phyloP scores from a whole-genome alignment of 2,113 vertebrate genomes.

The Axis porcinus region DNA sequence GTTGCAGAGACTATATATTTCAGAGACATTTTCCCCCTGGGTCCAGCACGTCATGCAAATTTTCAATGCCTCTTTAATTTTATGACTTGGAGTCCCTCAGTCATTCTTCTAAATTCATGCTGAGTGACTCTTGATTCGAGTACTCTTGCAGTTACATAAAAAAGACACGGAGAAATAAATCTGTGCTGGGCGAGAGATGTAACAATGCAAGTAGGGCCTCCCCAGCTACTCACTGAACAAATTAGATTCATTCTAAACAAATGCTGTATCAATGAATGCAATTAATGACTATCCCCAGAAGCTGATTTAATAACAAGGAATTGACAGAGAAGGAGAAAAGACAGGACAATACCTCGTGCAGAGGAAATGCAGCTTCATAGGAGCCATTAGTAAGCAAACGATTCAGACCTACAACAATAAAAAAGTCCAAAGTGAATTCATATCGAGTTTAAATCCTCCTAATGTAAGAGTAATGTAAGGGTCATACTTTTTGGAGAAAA shows the following conservation, averaged over 20 bases:
- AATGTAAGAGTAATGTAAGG: background rate
- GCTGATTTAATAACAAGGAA: background rate
- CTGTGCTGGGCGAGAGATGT: background rate
- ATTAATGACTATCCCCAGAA: background rate
- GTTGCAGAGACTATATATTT: background rate
- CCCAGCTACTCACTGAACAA: background rate
- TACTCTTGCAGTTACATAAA: conserved; percentile 11
- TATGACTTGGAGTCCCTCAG: background rate
- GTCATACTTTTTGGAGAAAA: background rate
- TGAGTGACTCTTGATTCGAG: conserved; percentile 30
- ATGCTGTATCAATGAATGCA: background rate
- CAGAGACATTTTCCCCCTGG: background rate
- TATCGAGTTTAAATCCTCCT: background rate
- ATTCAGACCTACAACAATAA: conserved; percentile 87
- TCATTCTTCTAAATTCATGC: conserved; percentile 2
- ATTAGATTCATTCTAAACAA: background rate
- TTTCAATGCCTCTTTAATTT: conserved; percentile 38
- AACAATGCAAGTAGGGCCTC: background rate
- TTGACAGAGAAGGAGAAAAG: background rate
- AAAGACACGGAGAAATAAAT: conserved; percentile 21
- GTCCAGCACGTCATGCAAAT: background rate
- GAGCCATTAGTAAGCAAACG: conserved; percentile 94
- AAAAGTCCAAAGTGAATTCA: conserved; percentile 1
- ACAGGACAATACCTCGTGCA: conserved; percentile 90
- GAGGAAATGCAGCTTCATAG: conserved; percentile 95